Conservation (phyloP, 1,140 invertebrate species). For the Papilio machaon region DNA sequence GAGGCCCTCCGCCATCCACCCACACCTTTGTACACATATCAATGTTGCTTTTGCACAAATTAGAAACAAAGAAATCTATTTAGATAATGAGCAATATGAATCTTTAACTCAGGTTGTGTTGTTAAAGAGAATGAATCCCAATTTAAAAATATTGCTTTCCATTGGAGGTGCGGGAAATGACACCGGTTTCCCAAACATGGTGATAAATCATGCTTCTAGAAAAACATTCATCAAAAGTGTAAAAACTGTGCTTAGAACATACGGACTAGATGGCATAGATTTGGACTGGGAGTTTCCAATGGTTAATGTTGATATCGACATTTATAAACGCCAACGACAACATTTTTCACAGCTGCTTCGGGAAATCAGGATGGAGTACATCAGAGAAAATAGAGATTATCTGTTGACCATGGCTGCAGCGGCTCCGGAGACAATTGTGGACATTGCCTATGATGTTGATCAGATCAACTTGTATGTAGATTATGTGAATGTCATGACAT, state of each 20-base stretch:
- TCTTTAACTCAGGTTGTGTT: slow-evolving; percentile 82
- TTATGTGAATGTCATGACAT: slow-evolving; percentile 94
- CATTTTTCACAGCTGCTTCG: slow-evolving; percentile 88
- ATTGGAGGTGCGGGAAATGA: slow-evolving; percentile 86
- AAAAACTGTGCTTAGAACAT: slow-evolving; percentile 83
- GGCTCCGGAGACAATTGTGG: slow-evolving; percentile 87
- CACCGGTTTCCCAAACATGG: slow-evolving; percentile 87
- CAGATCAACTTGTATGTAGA: slow-evolving; percentile 91
- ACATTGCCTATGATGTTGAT: slow-evolving; percentile 88
- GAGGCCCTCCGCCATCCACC: slow-evolving; percentile 83
- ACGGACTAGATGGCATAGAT: slow-evolving; percentile 90
- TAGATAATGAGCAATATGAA: slow-evolving; percentile 69
- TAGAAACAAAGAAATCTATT: slow-evolving; percentile 83
- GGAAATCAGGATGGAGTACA: slow-evolving; percentile 86
- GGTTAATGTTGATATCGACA: slow-evolving; percentile 61
- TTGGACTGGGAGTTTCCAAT: slow-evolving; percentile 95
- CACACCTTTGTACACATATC: slow-evolving; percentile 91
- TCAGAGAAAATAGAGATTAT: slow-evolving; percentile 82
- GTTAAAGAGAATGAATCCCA: slow-evolving; percentile 85
- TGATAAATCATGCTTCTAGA: slow-evolving; percentile 85
- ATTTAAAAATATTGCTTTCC: slow-evolving; percentile 90
- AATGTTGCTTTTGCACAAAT: slow-evolving; percentile 89
- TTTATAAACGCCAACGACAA: slow-evolving; percentile 82
- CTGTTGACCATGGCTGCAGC: slow-evolving; percentile 89
- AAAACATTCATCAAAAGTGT: slow-evolving; percentile 88